A percentile compares a stretch with the other conserved stretches of the same genome.
Evolutionary conservation across 2,113 vertebrate species (phyloP).

Genomic region (Vidua macroura): DNA sequence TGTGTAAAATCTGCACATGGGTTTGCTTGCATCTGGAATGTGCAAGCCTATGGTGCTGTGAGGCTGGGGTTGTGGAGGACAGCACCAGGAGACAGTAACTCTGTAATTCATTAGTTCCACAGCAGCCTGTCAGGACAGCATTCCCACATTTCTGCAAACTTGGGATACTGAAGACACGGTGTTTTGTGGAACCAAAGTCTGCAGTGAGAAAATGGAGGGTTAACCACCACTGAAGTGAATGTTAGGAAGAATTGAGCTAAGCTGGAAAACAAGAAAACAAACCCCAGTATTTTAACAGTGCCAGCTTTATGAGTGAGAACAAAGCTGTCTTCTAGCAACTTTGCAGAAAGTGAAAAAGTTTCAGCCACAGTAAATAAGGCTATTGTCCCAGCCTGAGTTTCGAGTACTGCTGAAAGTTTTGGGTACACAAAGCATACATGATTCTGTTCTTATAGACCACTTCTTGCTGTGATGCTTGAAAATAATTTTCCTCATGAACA

Average conservation of each 20-base stretch:
- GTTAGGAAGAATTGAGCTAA: background rate
- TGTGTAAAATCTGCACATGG: background rate
- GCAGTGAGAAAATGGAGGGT: background rate
- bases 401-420: background rate
- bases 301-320: background rate
- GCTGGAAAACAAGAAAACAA: background rate
- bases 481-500: background rate
- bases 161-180: background rate
- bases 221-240: background rate
- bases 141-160: background rate
- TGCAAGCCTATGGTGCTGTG: background rate
- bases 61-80: background rate
- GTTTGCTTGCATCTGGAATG: background rate
- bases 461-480: background rate
- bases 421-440: background rate
- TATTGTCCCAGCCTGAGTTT: background rate
- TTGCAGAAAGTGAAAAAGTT: background rate
- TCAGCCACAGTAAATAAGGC: background rate
- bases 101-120: background rate
- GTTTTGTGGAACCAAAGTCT: background rate
- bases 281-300: background rate
- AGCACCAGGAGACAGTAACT: background rate
- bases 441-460: background rate
- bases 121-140: background rate
- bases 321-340: background rate